Percentiles rank a stretch among this genome's conserved stretches.
Conservation (phyloP, 2,888 invertebrate genomes). For the Monopis laevigella region DNA sequence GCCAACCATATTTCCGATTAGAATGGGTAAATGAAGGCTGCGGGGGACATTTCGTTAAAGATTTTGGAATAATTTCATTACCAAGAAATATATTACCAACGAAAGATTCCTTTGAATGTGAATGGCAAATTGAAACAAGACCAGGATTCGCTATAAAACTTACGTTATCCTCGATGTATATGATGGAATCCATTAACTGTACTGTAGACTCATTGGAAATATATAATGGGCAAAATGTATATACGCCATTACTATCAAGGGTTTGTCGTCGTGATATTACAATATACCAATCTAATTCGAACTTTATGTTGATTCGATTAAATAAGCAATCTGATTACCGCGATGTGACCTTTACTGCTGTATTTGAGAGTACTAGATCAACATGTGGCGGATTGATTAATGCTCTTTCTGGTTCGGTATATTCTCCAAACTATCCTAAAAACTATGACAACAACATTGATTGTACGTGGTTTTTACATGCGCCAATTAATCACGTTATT, state of each 20-base stretch:
- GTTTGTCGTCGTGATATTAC: conserved; percentile 67
- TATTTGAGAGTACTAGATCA: conserved; percentile 32
- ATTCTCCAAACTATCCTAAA: conserved; percentile 85
- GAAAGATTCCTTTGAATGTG: conserved; percentile 69
- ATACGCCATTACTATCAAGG: conserved; percentile 64
- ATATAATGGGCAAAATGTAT: conserved; percentile 72
- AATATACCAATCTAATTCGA: conserved; percentile 70
- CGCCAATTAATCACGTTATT: conserved; percentile 74
- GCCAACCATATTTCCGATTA: conserved; percentile 76
- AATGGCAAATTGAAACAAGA: conserved; percentile 79
- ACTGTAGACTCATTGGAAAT: conserved; percentile 70
- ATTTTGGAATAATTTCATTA: conserved; percentile 65
- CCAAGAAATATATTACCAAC: conserved; percentile 72
- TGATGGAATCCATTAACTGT: conserved; percentile 69
- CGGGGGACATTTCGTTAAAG: conserved; percentile 70
- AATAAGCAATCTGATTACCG: conserved; percentile 57
- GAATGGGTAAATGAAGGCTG: conserved; percentile 86
- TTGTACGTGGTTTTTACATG: conserved; percentile 81
- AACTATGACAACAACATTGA: conserved; percentile 78
- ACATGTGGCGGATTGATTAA: conserved; percentile 78
- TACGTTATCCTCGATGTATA: conserved; percentile 69
- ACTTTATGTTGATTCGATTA: conserved; percentile 76
- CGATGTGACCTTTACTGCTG: conserved; percentile 73
- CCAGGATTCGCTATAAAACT: conserved; percentile 74
- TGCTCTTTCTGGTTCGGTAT: conserved; percentile 71